Evolutionary conservation across 2,113 vertebrate species (phyloP), one percentile per base, ranked within the genome.

Genomic region (Takifugu bimaculatus): DNA sequence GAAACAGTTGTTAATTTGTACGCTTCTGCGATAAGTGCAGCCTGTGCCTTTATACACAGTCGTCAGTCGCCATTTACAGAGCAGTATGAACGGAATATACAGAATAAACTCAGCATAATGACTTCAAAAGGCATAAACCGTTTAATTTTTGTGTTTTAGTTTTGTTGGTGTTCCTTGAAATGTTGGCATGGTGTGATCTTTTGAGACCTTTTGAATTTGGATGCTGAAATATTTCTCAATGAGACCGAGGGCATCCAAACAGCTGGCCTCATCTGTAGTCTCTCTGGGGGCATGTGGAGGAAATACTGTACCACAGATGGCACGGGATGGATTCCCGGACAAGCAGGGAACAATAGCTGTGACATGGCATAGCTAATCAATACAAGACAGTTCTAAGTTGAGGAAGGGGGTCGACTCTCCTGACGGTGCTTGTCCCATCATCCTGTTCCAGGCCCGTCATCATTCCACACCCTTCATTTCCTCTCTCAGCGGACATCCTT

Each of bases 321-420:
- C 67, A 43, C 47, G 47, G 59, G 67, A 77, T 32, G 43, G 79
- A 82, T 67, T 79, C 66, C 55, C 20, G 45, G 74, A 85, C 79
- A 77, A 80, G 79, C 20, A 4, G 52, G 52, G 67, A 74, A 81
- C 79, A 85, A 82, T 70, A 54, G 65, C 50, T 14, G 54, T 65
- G 84, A 84, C 81, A 81, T 25, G 78, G 74, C 75, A 82, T 76
- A 76, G 74, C 81, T 62, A 85, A 88, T 85, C 68, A 14, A 85
- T 70, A 74, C 47, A 72, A 72, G 79, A 74, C 68, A 63, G 72
- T 73, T 66, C 61, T 1, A 54, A 74, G 75, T 68, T 28, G 54
- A 51, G 54, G 57, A 70, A 6, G n/a, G 65, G 74, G 68, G 59
- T 71, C 57, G 50, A 44, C 13, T 50, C 68, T 70, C 66, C 64